Conservation (phyloP, 2,113 vertebrate genomes). For the Coreoperca whiteheadi region DNA sequence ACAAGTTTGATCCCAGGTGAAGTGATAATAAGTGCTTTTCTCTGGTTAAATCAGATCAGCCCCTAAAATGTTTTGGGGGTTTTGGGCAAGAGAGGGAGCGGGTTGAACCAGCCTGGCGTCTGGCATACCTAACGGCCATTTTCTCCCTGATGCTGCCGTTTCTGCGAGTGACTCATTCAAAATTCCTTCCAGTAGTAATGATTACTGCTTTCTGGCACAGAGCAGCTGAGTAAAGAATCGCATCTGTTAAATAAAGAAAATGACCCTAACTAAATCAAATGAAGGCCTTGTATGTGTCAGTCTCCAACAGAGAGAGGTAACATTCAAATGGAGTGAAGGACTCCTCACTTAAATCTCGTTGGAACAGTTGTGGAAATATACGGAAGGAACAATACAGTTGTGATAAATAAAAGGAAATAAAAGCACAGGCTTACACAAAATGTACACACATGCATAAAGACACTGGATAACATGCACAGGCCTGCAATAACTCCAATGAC, state of each 20-base stretch:
- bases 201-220: conserved; percentile 49
- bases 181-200: conserved; percentile 68
- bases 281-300: neutral
- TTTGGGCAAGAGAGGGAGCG: neutral
- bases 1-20: neutral
- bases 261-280: conserved; percentile 5
- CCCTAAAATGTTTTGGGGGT: neutral
- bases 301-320: neutral
- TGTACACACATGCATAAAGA: neutral
- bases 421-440: neutral
- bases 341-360: neutral
- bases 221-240: conserved; percentile 16
- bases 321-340: neutral
- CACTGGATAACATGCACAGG: neutral
- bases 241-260: conserved; percentile 29
- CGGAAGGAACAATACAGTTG: neutral
- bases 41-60: neutral
- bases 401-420: neutral
- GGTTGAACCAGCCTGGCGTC: neutral
- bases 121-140: conserved; percentile 18
- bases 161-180: conserved; percentile 51
- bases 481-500: too few relatives aligned
- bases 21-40: neutral
- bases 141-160: conserved; percentile 20
- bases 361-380: neutral